Conservation (phyloP, 2,113 vertebrate genomes). For the Girardinichthys multiradiatus region DNA sequence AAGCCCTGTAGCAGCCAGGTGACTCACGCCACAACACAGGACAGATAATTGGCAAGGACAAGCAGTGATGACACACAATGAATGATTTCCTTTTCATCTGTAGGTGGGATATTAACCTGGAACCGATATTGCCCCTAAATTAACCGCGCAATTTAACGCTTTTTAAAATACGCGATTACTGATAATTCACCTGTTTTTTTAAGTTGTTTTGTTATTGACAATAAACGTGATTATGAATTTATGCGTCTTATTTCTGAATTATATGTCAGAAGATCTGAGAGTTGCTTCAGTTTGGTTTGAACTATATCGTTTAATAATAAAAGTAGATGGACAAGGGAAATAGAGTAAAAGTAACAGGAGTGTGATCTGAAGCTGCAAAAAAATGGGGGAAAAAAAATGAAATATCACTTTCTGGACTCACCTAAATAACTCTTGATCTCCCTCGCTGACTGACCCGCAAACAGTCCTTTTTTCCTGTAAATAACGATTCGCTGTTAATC, state of each 20-base stretch:
- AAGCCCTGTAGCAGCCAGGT: constrained; percentile 69
- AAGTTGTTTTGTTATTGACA: background rate
- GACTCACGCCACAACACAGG: constrained; percentile 70
- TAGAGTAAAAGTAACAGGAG: background rate
- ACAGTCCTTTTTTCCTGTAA: constrained; percentile 10
- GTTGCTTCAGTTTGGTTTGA: background rate
- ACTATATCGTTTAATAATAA: background rate
- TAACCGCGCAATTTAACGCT: background rate
- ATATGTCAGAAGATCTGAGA: background rate
- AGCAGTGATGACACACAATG: constrained; percentile 37
- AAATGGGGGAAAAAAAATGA: constrained; percentile 11
- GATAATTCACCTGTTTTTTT: background rate
- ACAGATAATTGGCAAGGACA: constrained; percentile 47
- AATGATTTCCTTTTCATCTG: constrained; percentile 17
- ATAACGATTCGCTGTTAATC: constrained; percentile 36
- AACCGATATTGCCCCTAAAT: background rate
- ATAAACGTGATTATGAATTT: background rate
- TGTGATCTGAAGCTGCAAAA: background rate
- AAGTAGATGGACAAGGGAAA: background rate
- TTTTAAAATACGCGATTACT: background rate
- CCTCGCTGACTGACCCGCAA: constrained; percentile 26
- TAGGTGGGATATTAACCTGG: background rate
- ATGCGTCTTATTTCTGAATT: background rate
- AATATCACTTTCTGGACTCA: constrained; percentile 55
- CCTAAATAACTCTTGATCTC: constrained; percentile 50